A percentile compares a stretch with the other conserved stretches of the same genome.
These are phyloP conservation scores for Plecturocebus donacophilus DNA, from an alignment of 2,113 vertebrate genomes.

Conservation along the genomic window DNA sequence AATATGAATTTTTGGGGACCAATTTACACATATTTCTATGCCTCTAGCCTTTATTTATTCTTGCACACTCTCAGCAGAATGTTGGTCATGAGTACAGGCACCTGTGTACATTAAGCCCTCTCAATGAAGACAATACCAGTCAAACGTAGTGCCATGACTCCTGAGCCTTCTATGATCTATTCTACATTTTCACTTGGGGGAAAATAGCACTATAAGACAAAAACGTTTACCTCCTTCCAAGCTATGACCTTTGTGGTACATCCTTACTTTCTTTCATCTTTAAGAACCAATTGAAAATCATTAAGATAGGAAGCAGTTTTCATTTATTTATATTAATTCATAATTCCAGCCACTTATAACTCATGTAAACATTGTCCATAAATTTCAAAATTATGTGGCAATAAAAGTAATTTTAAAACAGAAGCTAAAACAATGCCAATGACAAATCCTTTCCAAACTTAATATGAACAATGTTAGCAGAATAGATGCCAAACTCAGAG, in stretches of 20 bases:
- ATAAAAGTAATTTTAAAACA: slow-evolving; percentile 75
- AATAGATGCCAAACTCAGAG: neutral
- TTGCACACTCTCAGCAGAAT: neutral
- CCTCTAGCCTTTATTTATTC: neutral
- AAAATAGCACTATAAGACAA: neutral
- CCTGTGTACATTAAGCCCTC: neutral
- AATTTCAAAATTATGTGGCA: slow-evolving; percentile 64
- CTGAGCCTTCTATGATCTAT: neutral
- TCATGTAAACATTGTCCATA: slow-evolving; percentile 64
- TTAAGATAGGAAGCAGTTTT: slow-evolving; percentile 68
- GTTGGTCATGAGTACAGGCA: rapidly evolving
- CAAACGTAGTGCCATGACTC: neutral
- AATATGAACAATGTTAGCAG: slow-evolving; percentile 40
- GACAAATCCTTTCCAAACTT: slow-evolving; percentile 53
- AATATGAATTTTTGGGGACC: neutral
- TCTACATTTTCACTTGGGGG: neutral
- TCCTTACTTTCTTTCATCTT: slow-evolving; percentile 69
- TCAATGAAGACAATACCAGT: neutral
- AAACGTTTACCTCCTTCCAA: neutral
- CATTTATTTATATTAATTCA: slow-evolving; percentile 76
- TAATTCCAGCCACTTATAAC: slow-evolving; percentile 70
- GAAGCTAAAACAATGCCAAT: slow-evolving; percentile 69
- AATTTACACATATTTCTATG: neutral
- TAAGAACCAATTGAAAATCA: slow-evolving; percentile 76
- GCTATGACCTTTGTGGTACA: neutral